Conservation (phyloP, 2,888 invertebrate genomes). For the Pollenia labialis region DNA sequence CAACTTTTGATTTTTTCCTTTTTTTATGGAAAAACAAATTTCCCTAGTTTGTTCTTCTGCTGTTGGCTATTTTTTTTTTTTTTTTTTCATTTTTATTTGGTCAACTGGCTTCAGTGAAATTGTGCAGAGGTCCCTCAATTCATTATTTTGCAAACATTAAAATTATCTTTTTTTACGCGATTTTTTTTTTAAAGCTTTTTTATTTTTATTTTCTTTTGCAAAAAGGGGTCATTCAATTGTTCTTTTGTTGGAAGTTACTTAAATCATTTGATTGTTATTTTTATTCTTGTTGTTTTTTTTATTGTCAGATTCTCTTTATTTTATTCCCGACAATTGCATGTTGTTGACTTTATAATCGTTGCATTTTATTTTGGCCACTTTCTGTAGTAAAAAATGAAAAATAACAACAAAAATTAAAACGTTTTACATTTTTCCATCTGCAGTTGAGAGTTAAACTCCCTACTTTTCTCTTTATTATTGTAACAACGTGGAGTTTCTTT, state of each 20-base stretch:
- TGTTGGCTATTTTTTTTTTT: not conserved
- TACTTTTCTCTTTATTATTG: slow-evolving; percentile 55
- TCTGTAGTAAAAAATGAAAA: slow-evolving; percentile 37
- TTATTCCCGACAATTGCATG: slow-evolving; percentile 67
- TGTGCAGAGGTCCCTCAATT: slow-evolving; percentile 58
- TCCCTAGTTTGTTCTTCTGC: slow-evolving; percentile 27
- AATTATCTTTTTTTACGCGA: slow-evolving; percentile 44
- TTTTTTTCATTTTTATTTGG: slow-evolving; percentile 23
- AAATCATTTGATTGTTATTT: slow-evolving; percentile 70
- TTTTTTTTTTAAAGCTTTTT: slow-evolving; percentile 6
- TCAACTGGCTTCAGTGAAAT: slow-evolving; percentile 49
- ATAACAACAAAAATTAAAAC: slow-evolving; percentile 46
- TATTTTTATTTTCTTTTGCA: slow-evolving; percentile 10
- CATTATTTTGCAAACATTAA: slow-evolving; percentile 56
- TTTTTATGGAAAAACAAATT: slow-evolving; percentile 43
- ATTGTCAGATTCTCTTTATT: not conserved
- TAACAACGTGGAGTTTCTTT: slow-evolving; percentile 58
- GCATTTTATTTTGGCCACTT: slow-evolving; percentile 63
- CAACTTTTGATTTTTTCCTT: slow-evolving; percentile 17
- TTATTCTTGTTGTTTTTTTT: slow-evolving; percentile 43
- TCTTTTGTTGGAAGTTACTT: slow-evolving; percentile 67
- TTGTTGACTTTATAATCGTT: slow-evolving; percentile 69
- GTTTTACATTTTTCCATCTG: slow-evolving; percentile 56
- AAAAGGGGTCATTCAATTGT: slow-evolving; percentile 59
- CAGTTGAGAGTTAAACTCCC: slow-evolving; percentile 43